These are phyloP conservation scores for Phymanthus crucifer DNA, from an alignment of 92 coral and sea anemone genomes.

Conservation along the genomic window DNA sequence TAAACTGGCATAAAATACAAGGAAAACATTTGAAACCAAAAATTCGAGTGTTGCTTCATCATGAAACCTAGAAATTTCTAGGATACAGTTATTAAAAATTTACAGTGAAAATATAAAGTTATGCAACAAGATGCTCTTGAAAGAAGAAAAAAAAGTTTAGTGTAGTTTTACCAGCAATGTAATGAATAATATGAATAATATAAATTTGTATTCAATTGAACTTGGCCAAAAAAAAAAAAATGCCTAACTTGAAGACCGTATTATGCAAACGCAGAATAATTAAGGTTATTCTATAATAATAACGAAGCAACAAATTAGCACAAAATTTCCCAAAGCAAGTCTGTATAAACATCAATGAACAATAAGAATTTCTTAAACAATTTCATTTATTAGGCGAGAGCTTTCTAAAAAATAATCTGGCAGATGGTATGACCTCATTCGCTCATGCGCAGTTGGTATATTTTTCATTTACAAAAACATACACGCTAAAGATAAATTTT, in stretches of 20 bases:
- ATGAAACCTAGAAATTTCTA: no score
- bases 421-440: neutral
- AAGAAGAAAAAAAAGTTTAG: neutral
- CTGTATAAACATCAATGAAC: neutral
- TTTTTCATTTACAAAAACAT: neutral
- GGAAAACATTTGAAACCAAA: no score
- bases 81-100: no score
- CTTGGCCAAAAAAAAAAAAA: slow-evolving; percentile 7
- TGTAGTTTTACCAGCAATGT: neutral
- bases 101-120: no score
- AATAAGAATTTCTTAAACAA: neutral
- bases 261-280: neutral
- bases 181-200: neutral
- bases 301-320: neutral
- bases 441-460: neutral
- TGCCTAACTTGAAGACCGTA: neutral
- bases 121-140: neutral
- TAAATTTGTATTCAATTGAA: neutral
- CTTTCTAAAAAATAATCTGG: neutral
- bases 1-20: no score
- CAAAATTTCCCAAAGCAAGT: neutral
- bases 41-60: no score
- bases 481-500: neutral
- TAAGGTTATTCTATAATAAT: slow-evolving; percentile 1
- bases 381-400: neutral